Evolutionary conservation across 1,140 invertebrate genomes (phyloP).

Genomic region (Mactra quadrangularis): DNA sequence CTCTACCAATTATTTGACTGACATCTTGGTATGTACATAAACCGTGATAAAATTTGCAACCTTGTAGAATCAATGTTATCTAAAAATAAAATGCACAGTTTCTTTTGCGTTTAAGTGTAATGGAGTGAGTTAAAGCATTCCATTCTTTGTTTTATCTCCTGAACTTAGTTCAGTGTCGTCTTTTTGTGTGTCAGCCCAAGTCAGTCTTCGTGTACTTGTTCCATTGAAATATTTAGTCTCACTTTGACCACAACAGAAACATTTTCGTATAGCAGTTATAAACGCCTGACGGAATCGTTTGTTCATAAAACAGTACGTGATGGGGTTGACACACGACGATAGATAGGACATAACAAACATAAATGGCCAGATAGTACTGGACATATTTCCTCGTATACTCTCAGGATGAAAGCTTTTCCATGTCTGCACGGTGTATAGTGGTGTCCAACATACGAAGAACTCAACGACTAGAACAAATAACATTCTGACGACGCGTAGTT

Average conservation of each 20-base stretch:
- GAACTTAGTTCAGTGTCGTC: conserved; percentile 50
- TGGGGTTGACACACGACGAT: conserved; percentile 95
- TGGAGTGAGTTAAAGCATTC: too few species aligned
- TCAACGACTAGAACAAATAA: conserved; percentile 95
- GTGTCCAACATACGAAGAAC: conserved; percentile 97
- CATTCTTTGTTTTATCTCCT: neutral
- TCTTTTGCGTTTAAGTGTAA: too few species aligned
- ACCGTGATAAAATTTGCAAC: too few species aligned
- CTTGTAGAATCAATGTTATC: too few species aligned
- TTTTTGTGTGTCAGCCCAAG: conserved; percentile 57
- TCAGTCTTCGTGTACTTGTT: conserved; percentile 45
- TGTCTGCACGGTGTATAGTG: conserved; percentile 93
- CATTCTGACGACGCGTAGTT: conserved; percentile 92
- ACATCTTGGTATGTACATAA: too few species aligned
- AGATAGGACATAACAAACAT: conserved; percentile 93
- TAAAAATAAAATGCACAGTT: too few species aligned
- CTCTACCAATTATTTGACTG: too few species aligned
- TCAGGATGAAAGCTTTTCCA: conserved; percentile 89
- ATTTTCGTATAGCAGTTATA: conserved; percentile 88
- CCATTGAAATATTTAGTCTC: conserved; percentile 1
- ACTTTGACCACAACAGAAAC: conserved; percentile 45
- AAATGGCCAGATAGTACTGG: conserved; percentile 86
- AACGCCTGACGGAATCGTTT: conserved; percentile 93
- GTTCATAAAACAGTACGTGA: conserved; percentile 98
- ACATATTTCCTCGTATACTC: conserved; percentile 84